A percentile compares a stretch with the other conserved stretches of the same genome.
phyloP scores from a whole-genome alignment of 2,888 invertebrate species.

The Lordiphosa andalusiaca region DNA sequence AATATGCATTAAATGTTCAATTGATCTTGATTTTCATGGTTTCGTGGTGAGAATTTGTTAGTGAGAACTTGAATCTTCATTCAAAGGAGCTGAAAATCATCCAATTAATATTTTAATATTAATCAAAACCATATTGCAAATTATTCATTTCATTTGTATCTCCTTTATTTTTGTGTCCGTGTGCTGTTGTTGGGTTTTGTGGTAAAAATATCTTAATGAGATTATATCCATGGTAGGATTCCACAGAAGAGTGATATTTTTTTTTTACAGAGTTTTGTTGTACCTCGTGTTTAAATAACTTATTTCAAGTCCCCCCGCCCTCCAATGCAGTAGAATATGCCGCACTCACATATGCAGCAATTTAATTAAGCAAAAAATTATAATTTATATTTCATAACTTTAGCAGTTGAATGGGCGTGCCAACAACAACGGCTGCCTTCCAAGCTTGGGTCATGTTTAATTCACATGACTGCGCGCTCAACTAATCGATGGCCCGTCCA shows the following conservation, averaged over 20 bases:
- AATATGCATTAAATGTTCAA: too few species aligned
- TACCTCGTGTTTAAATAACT: slow-evolving; percentile 12
- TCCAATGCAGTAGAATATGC: slow-evolving; percentile 29
- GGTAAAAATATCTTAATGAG: background rate
- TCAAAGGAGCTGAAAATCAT: too few species aligned
- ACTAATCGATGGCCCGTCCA: slow-evolving; percentile 61
- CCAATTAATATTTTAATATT: too few species aligned
- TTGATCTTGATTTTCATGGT: too few species aligned
- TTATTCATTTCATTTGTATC: too few species aligned
- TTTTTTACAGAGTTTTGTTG: background rate
- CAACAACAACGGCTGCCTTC: slow-evolving; percentile 27
- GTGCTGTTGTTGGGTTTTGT: background rate
- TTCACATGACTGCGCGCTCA: slow-evolving; percentile 42
- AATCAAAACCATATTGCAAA: too few species aligned
- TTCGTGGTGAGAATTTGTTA: too few species aligned
- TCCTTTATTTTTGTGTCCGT: too few species aligned
- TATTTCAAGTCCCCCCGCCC: too few species aligned
- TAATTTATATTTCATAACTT: slow-evolving; percentile 45
- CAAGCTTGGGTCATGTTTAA: slow-evolving; percentile 53
- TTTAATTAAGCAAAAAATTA: slow-evolving; percentile 39
- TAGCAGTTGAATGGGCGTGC: slow-evolving; percentile 15
- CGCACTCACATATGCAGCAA: slow-evolving; percentile 19
- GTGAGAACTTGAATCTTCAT: too few species aligned
- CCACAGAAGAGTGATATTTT: background rate
- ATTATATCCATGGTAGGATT: slow-evolving; percentile 1